A percentile compares a stretch with the other conserved stretches of the same genome.
Conservation (phyloP, 2,113 vertebrate genomes). For the Pagrus major region DNA sequence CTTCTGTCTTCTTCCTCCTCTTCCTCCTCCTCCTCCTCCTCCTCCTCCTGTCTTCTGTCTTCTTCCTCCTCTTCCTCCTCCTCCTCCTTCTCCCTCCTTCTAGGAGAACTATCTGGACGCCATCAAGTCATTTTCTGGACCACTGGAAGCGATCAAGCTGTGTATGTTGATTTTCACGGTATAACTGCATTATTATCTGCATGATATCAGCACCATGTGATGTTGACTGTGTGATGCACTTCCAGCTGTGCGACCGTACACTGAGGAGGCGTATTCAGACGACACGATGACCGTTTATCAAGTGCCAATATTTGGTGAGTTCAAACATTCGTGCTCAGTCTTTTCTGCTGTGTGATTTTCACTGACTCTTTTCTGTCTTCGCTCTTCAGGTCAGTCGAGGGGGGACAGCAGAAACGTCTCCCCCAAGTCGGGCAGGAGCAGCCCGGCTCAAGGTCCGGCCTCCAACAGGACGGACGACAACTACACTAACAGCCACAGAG, state of each 20-base stretch:
- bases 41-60: too few relatives aligned
- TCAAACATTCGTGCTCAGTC: neutral
- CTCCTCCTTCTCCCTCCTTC: too few relatives aligned
- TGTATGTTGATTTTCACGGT: slow-evolving; percentile 58
- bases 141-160: slow-evolving; percentile 81
- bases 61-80: neutral
- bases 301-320: slow-evolving; percentile 91
- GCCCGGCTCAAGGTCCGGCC: slow-evolving; percentile 33
- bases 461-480: slow-evolving; percentile 10
- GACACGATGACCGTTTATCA: slow-evolving; percentile 87
- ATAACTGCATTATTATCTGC: neutral
- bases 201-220: neutral
- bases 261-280: slow-evolving; percentile 69
- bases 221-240: neutral
- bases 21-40: too few relatives aligned
- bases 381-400: slow-evolving; percentile 44
- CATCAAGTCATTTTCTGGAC: slow-evolving; percentile 83
- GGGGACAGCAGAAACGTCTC: neutral
- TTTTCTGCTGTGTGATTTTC: neutral
- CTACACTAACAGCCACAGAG: neutral
- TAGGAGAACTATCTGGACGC: slow-evolving; percentile 80
- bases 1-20: neutral
- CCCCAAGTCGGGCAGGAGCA: slow-evolving; percentile 15
- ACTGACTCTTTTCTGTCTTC: neutral
- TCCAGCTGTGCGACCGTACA: slow-evolving; percentile 82